Evolutionary conservation across 1,140 invertebrate species (phyloP).

Genomic region (Melipona quadrifasciata): DNA sequence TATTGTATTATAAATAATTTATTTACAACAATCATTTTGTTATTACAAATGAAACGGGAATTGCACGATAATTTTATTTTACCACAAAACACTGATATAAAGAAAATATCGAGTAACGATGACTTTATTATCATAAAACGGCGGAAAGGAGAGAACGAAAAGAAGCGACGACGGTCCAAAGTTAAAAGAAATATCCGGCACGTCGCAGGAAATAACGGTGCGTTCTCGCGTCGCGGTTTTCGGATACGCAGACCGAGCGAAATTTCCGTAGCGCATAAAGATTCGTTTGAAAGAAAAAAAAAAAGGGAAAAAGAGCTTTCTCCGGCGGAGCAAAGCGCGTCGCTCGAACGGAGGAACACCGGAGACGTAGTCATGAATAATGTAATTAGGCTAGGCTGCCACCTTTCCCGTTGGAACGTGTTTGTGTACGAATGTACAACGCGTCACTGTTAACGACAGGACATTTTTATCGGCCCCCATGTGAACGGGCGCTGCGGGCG

Average conservation of each 20-base stretch:
- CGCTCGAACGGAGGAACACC: conserved; percentile 6
- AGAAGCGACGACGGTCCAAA: neutral
- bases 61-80: no score
- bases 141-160: neutral
- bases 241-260: neutral
- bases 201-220: no score
- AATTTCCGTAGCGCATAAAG: conserved; percentile 11
- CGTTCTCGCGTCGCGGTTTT: neutral
- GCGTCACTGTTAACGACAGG: conserved; percentile 63
- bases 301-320: neutral
- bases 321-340: neutral
- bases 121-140: no score
- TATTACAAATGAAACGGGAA: no score
- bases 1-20: no score
- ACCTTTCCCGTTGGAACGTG: conserved; percentile 60
- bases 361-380: conserved; percentile 71
- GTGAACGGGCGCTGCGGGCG: conserved; percentile 74
- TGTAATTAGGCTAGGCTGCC: conserved; percentile 65
- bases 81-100: no score
- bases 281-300: neutral
- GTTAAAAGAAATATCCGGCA: neutral
- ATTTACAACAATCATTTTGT: no score
- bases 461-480: conserved; percentile 75
- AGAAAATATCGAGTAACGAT: no score
- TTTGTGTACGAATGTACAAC: conserved; percentile 56